Base-by-base conservation (phyloP, 2,888 invertebrate genomes). In the Synanthedon vespiformis region DNA sequence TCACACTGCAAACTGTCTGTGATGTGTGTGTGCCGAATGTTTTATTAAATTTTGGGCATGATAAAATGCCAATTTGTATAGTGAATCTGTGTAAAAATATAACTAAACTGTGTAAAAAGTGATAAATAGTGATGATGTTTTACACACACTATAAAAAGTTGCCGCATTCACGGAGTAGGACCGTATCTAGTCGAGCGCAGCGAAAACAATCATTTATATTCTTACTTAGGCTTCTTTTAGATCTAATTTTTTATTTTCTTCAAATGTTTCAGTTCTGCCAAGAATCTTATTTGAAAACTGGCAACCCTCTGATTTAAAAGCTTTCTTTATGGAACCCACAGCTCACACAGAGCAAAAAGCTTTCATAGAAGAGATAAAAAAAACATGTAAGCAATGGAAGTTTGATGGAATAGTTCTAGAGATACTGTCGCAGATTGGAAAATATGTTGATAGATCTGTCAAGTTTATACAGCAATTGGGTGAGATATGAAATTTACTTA, bases 331-430 rank as follows among this genome's bases (percentile, higher is more conserved):
- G 51, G 91, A 92, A 56, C 80, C 87, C 54, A 88, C 91, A 48
- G 87, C 91, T 4, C 91, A 91, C 58, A 89, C 90, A 0, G 92
- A 92, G 65, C 90, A 92, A 58, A 88, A 89, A 52, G 90, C 92
- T 51, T 88, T 97, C 12, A 90, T 91, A 16, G 88, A 91, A 41
- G 87, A 91, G 50, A 88, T 98, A 1, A 88, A 92, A 41, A 90
- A 92, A 56, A 88, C 90, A 12, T 92, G 92, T 57, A 89, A 94
- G 87, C 90, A 92, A 55, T 91, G 94, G 80, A 90, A 92, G 58
- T 96, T 98, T 78, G 92, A 95, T 79, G 99, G 99, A 1, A 90
- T 94, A 41, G 96, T 97, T 1, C 72, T 99, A 3, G 98, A 99
- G 81, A 90, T 97, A 51, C 95, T 97, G 92, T 93, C 94, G 14